phyloP scores from a whole-genome alignment of 2,888 invertebrate species.

The Acleris literana region DNA sequence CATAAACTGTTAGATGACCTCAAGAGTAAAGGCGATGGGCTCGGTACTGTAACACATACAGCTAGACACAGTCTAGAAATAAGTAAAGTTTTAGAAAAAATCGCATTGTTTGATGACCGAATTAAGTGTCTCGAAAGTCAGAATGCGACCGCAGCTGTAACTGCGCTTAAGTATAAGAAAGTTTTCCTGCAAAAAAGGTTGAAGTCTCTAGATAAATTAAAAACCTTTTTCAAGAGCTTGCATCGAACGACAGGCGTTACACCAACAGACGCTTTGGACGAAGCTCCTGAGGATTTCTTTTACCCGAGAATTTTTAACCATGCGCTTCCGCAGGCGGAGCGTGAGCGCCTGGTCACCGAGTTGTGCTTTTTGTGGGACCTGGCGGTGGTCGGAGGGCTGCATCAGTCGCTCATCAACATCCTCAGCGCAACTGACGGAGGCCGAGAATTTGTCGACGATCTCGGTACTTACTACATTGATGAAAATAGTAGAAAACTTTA shows the following conservation, averaged over 20 bases:
- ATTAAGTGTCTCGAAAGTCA: conserved; percentile 61
- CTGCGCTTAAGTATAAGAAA: conserved; percentile 65
- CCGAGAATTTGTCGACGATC: conserved; percentile 70
- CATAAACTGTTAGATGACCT: conserved; percentile 57
- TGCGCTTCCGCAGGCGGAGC: conserved; percentile 58
- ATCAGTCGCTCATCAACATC: conserved; percentile 72
- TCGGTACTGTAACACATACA: conserved; percentile 62
- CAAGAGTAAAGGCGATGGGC: conserved; percentile 57
- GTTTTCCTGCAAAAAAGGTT: conserved; percentile 63
- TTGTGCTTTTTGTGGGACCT: conserved; percentile 70
- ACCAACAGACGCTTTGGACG: conserved; percentile 45
- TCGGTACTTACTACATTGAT: conserved; percentile 71
- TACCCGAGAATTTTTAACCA: conserved; percentile 72
- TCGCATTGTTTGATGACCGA: conserved; percentile 60
- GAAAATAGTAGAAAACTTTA: conserved; percentile 73
- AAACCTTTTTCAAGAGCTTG: conserved; percentile 49
- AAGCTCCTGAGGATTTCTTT: conserved; percentile 69
- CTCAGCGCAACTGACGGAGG: conserved; percentile 65
- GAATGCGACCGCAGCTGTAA: conserved; percentile 59
- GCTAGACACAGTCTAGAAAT: conserved; percentile 65
- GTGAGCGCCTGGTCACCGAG: conserved; percentile 70
- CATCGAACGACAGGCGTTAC: conserved; percentile 46
- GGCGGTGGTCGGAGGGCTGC: conserved; percentile 60
- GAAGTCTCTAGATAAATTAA: conserved; percentile 61
- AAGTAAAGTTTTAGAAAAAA: conserved; percentile 65